Conservation (phyloP, 2,113 vertebrate species). For the Eulemur rufifrons region DNA sequence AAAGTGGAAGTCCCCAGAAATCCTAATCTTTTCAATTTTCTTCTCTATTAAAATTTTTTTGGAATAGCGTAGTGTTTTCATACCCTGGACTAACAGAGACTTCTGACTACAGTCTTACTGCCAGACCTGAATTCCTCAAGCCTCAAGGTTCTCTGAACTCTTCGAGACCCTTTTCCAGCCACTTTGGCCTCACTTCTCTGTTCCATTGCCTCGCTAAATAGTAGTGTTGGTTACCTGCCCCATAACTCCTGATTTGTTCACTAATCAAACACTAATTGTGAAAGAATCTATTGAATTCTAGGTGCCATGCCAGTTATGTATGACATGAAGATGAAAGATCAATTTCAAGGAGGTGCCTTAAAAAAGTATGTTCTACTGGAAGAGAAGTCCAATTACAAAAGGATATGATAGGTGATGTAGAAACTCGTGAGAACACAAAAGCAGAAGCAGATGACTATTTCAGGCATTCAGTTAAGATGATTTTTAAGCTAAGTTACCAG, state of each 20-base stretch:
- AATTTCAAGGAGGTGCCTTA: neutral
- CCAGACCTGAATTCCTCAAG: neutral
- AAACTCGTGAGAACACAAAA: neutral
- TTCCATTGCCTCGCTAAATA: neutral
- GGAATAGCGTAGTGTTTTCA: neutral
- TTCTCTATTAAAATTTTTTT: conserved; percentile 28
- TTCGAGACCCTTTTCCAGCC: neutral
- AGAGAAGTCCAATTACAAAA: neutral
- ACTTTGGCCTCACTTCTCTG: neutral
- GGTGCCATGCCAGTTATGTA: neutral
- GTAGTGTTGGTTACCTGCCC: neutral
- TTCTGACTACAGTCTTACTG: neutral
- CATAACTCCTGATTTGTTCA: neutral
- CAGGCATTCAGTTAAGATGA: neutral
- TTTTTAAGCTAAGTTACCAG: neutral
- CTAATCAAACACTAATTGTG: neutral
- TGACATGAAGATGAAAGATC: neutral
- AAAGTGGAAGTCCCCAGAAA: conserved; percentile 34
- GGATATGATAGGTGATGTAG: neutral
- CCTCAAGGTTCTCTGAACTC: neutral
- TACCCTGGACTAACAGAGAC: neutral
- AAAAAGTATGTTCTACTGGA: neutral
- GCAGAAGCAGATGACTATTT: neutral
- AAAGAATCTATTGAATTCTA: neutral
- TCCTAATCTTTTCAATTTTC: neutral